Evolutionary conservation across 2,113 vertebrate genomes (phyloP).

Genomic region (Cottus gobio): DNA sequence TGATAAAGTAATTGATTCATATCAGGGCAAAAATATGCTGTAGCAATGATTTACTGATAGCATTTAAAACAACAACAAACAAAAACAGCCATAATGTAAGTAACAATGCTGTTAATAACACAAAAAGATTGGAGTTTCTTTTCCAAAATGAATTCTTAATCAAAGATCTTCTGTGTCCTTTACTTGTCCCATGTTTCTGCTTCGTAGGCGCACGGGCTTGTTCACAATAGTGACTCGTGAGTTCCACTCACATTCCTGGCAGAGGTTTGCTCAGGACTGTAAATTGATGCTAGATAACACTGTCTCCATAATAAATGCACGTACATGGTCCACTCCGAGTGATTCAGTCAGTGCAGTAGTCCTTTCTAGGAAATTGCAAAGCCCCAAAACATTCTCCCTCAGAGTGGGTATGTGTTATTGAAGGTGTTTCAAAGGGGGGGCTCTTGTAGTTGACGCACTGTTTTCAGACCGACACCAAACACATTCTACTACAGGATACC

Average conservation of each 20-base stretch:
- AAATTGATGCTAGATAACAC: slow-evolving; percentile 47
- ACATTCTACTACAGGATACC: not conserved
- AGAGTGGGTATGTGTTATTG: not conserved
- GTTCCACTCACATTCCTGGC: slow-evolving; percentile 47
- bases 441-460: not conserved
- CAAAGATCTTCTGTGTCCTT: not conserved
- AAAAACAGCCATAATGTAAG: not conserved
- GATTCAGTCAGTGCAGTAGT: slow-evolving; percentile 34
- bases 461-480: not conserved
- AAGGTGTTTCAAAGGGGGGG: not conserved
- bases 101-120: not conserved
- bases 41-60: not conserved
- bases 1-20: not conserved
- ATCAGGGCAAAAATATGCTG: not conserved
- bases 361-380: slow-evolving; percentile 1
- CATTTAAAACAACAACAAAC: not conserved
- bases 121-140: not conserved
- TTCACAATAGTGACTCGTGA: slow-evolving; percentile 33
- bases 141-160: not conserved
- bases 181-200: slow-evolving; percentile 16
- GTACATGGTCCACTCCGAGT: slow-evolving; percentile 17
- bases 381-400: slow-evolving; percentile 13
- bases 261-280: slow-evolving; percentile 52
- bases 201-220: slow-evolving; percentile 21
- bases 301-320: slow-evolving; percentile 29